Percentiles rank a stretch among this genome's conserved stretches.
Conservation (phyloP, 30 jellyfish, hydroid and myxozoan species). For the Hydra vulgaris region DNA sequence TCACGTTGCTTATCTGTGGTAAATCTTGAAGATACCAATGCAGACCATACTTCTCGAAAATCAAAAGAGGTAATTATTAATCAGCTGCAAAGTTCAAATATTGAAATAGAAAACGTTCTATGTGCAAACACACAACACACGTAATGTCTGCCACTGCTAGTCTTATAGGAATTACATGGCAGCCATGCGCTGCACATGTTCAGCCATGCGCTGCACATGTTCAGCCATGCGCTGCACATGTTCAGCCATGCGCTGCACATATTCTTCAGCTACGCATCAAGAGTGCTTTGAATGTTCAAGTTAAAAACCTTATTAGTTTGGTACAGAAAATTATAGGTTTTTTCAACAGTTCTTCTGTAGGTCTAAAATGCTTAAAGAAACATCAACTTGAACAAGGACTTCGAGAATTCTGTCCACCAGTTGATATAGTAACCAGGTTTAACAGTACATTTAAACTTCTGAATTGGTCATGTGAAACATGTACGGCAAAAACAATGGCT, state of each 20-base stretch:
- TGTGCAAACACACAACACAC: neutral
- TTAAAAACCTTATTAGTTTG: neutral
- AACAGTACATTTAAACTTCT: neutral
- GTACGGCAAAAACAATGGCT: neutral
- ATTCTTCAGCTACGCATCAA: neutral
- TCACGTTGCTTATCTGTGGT: too few species aligned
- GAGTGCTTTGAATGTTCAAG: neutral
- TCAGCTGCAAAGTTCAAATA: neutral
- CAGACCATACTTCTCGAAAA: neutral
- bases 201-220: neutral
- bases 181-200: neutral
- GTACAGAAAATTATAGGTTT: neutral
- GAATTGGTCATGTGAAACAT: neutral
- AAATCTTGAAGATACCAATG: too few species aligned
- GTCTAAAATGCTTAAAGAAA: neutral
- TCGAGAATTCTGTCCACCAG: neutral
- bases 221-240: neutral
- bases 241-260: neutral
- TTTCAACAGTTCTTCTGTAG: neutral
- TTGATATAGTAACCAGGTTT: neutral
- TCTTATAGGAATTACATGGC: neutral
- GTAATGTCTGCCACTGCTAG: neutral
- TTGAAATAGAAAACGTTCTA: neutral
- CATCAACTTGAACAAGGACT: neutral
- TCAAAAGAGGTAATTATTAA: neutral